Evolutionary conservation across 2,113 vertebrate species (phyloP).

Genomic region (cat (Felis catus)): DNA sequence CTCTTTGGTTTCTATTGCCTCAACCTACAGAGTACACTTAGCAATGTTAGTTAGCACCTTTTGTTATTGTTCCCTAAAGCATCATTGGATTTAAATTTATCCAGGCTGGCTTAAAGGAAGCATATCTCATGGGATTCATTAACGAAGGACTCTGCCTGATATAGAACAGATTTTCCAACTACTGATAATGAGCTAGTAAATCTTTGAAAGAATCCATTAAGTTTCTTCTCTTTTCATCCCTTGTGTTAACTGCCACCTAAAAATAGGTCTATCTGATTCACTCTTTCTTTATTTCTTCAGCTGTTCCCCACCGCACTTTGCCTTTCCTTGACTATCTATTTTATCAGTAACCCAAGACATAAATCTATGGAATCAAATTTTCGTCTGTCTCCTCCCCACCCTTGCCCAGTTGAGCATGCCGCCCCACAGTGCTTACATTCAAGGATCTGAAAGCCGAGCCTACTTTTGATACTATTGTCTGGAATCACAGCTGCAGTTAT

Average conservation of each 20-base stretch:
- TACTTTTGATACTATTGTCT: background rate
- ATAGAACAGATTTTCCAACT: background rate
- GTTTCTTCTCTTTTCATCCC: constrained; percentile 16
- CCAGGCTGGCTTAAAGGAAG: background rate
- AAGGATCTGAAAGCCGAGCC: background rate
- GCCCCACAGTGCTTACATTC: background rate
- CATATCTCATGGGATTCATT: background rate
- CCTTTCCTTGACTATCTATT: background rate
- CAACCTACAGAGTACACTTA: background rate
- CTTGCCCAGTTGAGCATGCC: background rate
- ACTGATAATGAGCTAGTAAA: background rate
- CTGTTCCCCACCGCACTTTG: background rate
- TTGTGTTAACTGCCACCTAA: background rate
- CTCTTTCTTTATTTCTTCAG: background rate
- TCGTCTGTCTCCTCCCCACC: background rate
- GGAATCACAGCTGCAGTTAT: background rate
- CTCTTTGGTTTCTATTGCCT: background rate
- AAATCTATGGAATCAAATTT: background rate
- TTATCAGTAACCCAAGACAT: background rate
- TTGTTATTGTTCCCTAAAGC: background rate
- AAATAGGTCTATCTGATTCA: background rate
- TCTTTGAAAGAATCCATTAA: background rate
- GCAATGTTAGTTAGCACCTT: background rate
- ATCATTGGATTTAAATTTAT: background rate
- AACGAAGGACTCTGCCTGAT: background rate